These are phyloP conservation scores for Melanogrammus aeglefinus DNA, from an alignment of 2,797 vertebrate species.

Conservation along the genomic window DNA sequence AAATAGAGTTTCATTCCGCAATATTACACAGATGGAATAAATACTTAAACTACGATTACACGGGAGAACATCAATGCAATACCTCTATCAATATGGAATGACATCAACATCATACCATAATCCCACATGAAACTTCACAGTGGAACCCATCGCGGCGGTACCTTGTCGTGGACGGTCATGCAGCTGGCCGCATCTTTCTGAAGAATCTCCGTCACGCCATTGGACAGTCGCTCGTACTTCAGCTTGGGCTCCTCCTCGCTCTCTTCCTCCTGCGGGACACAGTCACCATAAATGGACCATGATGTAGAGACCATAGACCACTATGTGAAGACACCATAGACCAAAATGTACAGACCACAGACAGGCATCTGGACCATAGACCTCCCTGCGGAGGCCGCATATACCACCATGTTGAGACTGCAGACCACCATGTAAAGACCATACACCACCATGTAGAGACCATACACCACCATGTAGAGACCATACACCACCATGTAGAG, in stretches of 20 bases:
- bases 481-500: background rate
- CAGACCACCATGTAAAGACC: background rate
- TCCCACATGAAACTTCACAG: too few relatives aligned
- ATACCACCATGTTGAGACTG: background rate
- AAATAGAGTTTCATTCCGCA: too few relatives aligned
- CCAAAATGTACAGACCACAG: background rate
- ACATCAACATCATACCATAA: too few relatives aligned
- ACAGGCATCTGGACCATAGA: background rate
- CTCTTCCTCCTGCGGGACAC: slow-evolving; percentile 85
- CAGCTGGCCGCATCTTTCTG: slow-evolving; percentile 97
- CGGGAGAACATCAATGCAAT: too few relatives aligned
- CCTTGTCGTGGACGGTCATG: slow-evolving; percentile 98
- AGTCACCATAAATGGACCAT: background rate
- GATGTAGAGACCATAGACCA: too few relatives aligned
- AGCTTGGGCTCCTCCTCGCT: slow-evolving; percentile 98
- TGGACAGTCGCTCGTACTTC: slow-evolving; percentile 95
- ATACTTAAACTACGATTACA: too few relatives aligned
- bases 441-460: background rate
- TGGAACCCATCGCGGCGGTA: slow-evolving; percentile 36
- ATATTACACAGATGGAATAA: too few relatives aligned
- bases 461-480: background rate
- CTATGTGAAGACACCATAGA: background rate
- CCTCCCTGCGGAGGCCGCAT: background rate
- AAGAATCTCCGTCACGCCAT: slow-evolving; percentile 94
- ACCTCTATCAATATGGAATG: too few relatives aligned